These are phyloP conservation scores for Oscheius sp. DNA, from an alignment of 2,888 invertebrate species.

Conservation along the genomic window DNA sequence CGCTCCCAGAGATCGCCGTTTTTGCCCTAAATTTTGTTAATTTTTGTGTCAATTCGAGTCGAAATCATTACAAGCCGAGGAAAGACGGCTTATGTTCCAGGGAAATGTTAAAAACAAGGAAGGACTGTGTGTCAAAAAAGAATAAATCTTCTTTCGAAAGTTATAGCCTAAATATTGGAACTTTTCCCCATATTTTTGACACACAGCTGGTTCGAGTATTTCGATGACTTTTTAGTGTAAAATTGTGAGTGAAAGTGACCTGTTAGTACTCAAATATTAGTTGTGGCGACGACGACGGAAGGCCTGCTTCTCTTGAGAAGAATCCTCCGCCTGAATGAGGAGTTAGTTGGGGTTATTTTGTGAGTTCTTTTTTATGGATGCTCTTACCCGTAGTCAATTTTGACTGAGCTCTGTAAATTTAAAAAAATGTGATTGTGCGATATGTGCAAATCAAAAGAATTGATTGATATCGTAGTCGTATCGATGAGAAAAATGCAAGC, in stretches of 20 bases:
- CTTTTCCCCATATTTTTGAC: too few species aligned
- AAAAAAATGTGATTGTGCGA: too few species aligned
- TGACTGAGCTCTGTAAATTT: constrained; percentile 56
- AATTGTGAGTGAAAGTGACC: neutral
- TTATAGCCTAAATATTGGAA: too few species aligned
- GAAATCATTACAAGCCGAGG: constrained; percentile 15
- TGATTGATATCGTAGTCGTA: neutral
- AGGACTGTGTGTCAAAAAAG: too few species aligned
- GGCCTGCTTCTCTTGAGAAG: constrained; percentile 18
- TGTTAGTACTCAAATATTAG: too few species aligned
- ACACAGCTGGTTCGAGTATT: too few species aligned
- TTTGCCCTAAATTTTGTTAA: constrained; percentile 22
- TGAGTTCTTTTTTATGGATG: neutral
- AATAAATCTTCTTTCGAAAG: too few species aligned
- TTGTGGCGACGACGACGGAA: constrained; percentile 21
- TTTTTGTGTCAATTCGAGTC: too few species aligned
- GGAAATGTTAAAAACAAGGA: constrained; percentile 13
- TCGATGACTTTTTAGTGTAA: too few species aligned
- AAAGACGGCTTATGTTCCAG: constrained; percentile 13
- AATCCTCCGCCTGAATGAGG: constrained; percentile 6
- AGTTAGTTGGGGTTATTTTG: neutral
- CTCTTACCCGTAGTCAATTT: constrained; percentile 60
- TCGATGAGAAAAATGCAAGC: constrained; percentile 4
- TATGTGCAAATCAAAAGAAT: neutral
- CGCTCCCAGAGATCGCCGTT: constrained; percentile 28